These are phyloP conservation scores for Pseudomugil gertrudae DNA, from an alignment of 2,797 vertebrate genomes.

Conservation along the genomic window DNA sequence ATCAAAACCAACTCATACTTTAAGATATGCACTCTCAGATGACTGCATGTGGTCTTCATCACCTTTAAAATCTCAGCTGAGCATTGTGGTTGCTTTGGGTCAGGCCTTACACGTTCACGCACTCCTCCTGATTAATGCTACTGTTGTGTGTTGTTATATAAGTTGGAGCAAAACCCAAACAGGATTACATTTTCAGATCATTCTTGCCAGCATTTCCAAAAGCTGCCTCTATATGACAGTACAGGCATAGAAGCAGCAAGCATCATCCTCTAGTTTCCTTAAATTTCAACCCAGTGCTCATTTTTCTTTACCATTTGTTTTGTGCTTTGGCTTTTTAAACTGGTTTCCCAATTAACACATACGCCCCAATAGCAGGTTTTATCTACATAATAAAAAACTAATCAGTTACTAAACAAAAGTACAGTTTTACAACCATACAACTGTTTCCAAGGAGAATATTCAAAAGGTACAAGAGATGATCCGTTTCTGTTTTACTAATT, in stretches of 20 bases:
- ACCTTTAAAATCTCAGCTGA: not conserved
- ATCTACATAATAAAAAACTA: not conserved
- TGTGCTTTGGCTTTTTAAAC: not conserved
- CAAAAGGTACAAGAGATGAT: not conserved
- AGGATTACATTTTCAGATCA: constrained; percentile 48
- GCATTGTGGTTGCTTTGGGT: constrained; percentile 3
- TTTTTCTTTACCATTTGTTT: not conserved
- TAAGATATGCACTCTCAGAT: constrained; percentile 25
- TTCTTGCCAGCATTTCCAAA: constrained; percentile 27
- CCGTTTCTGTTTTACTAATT: not conserved
- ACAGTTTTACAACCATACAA: not conserved
- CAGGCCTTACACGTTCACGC: constrained; percentile 14
- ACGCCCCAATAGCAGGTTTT: not conserved
- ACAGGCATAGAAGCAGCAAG: constrained; percentile 24
- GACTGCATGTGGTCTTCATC: constrained; percentile 31
- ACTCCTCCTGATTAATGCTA: not conserved
- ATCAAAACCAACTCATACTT: constrained; percentile 45
- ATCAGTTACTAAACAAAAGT: not conserved
- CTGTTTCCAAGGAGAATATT: not conserved
- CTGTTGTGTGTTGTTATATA: constrained; percentile 1
- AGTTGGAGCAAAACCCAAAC: constrained; percentile 22
- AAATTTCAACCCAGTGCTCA: not conserved
- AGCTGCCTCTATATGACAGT: constrained; percentile 41
- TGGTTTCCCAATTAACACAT: not conserved
- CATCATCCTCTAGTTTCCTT: constrained; percentile 32